Percentiles rank a stretch among this genome's conserved stretches.
These are phyloP conservation scores for Atta texana DNA, from an alignment of 1,140 invertebrate genomes.

Conservation along the genomic window DNA sequence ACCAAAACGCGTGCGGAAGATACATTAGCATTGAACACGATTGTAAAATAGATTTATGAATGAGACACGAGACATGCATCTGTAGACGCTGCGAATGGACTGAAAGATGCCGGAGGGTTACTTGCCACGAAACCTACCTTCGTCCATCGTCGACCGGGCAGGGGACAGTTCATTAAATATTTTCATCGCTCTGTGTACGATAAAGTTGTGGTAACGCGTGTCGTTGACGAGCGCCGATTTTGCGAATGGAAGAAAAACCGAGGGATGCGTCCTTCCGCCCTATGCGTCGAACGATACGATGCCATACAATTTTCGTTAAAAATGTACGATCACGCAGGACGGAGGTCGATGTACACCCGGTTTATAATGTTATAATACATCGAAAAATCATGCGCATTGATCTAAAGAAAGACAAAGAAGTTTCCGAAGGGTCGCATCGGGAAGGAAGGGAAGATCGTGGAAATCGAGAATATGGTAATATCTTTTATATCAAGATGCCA, in stretches of 20 bases:
- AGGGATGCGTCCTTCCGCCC: constrained; percentile 16
- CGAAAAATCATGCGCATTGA: constrained; percentile 40
- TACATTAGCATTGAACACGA: neutral
- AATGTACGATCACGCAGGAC: neutral
- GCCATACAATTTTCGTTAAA: constrained; percentile 45
- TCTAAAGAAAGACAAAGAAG: constrained; percentile 15
- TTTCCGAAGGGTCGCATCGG: constrained; percentile 3
- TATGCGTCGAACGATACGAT: neutral
- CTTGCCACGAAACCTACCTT: constrained; percentile 16
- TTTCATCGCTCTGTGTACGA: neutral
- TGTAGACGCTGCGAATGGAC: constrained; percentile 32
- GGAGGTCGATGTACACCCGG: constrained; percentile 14
- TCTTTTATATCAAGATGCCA: neutral
- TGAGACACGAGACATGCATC: constrained; percentile 9
- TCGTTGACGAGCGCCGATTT: constrained; percentile 20
- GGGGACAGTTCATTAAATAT: constrained; percentile 55
- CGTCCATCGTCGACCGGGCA: constrained; percentile 11
- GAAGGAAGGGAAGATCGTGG: neutral
- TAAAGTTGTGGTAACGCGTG: neutral
- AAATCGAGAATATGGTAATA: neutral
- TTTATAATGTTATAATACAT: neutral
- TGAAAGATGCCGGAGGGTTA: constrained; percentile 40
- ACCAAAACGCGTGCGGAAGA: neutral
- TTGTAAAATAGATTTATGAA: constrained; percentile 6
- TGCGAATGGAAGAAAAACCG: constrained; percentile 56